Conservation (phyloP, 2,888 invertebrate genomes). For the Dichetophora obliterata region DNA sequence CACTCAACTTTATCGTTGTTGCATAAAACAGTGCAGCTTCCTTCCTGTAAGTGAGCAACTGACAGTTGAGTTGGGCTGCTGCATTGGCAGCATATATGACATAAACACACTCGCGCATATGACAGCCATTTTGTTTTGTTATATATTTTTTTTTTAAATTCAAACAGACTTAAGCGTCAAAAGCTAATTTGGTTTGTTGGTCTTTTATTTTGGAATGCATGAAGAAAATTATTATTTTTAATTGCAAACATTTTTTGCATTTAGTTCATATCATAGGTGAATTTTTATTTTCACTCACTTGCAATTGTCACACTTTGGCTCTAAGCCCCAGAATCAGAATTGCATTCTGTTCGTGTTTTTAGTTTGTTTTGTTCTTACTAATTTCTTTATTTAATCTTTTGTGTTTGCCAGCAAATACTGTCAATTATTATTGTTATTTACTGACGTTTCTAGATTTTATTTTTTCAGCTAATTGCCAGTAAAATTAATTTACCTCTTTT, state of each 20-base stretch:
- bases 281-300: not conserved
- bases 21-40: conserved; percentile 4
- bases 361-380: not conserved
- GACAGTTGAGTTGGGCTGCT: conserved; percentile 6
- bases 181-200: conserved; percentile 31
- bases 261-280: not conserved
- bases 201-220: not conserved
- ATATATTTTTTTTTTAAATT: not conserved
- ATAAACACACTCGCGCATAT: conserved; percentile 8
- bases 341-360: not conserved
- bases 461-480: conserved; percentile 27
- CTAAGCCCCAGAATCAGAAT: not conserved
- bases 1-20: conserved; percentile 30
- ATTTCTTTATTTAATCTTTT: not conserved
- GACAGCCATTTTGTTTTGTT: no score
- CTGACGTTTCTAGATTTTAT: not conserved
- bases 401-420: not conserved
- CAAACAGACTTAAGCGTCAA: conserved; percentile 27
- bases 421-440: not conserved
- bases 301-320: not conserved
- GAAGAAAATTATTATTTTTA: conserved; percentile 21
- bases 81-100: not conserved
- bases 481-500: not conserved
- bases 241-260: not conserved
- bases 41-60: conserved; percentile 35